Percentiles rank a stretch among this genome's conserved stretches.
Evolutionary conservation across 2,113 vertebrate genomes (phyloP).

Genomic region (Edolisoma coerulescens): DNA sequence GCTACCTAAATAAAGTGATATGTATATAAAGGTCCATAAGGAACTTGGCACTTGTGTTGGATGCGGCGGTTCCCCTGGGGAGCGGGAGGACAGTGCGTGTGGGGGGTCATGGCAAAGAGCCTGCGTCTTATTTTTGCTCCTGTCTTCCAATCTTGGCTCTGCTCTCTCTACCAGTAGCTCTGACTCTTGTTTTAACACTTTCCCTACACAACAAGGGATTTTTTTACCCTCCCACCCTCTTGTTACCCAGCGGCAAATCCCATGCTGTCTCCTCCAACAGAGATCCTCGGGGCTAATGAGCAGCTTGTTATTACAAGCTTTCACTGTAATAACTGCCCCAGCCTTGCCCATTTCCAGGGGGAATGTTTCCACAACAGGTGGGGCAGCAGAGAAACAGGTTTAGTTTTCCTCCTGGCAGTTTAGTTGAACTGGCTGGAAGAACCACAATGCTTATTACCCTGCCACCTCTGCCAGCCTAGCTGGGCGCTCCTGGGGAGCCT

Average conservation of each 20-base stretch:
- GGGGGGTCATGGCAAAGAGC: neutral
- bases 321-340: neutral
- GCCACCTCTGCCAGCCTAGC: neutral
- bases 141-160: neutral
- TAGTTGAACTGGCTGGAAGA: neutral
- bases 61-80: accelerated
- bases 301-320: neutral
- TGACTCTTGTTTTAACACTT: neutral
- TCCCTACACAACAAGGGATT: neutral
- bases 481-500: neutral
- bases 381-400: neutral
- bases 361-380: neutral
- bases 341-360: neutral
- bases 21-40: conserved; percentile 25
- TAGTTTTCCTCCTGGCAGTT: neutral
- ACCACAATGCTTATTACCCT: neutral
- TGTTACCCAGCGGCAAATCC: conserved; percentile 22
- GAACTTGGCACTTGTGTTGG: neutral
- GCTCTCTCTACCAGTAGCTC: neutral
- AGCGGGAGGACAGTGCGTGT: accelerated
- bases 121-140: neutral
- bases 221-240: neutral
- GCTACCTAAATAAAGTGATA: conserved; percentile 32
- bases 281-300: neutral
- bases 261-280: conserved; percentile 4